Base-by-base conservation (phyloP, 2,113 vertebrate species). In the Corythaixoides concolor region DNA sequence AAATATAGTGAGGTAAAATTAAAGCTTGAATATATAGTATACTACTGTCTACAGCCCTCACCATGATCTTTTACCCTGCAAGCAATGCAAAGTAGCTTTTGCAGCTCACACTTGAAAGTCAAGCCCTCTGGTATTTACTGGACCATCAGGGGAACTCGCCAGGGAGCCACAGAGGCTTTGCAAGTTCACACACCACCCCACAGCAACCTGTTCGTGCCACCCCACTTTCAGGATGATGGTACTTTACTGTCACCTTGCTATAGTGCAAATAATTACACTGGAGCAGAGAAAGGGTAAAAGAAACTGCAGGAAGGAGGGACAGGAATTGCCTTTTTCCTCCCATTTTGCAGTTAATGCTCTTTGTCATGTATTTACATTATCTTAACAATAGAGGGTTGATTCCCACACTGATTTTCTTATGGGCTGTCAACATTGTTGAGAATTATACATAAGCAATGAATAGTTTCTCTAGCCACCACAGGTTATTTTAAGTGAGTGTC, bases 371-470 rank as follows among this genome's bases (percentile, higher is more conserved):
- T 95, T 96, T 95, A 92, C 84, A 28, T 90, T 33, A 75, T 28
- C 91, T 92, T 70, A 92, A 87, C 92, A 97, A 89, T 76, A 75
- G 83, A 24, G 27, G 12, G 15, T 37, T 66, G 39, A 86, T 90
- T 94, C 86, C 82, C 64, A 35, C 41, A 43, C 73, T 85, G 74
- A 70, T 89, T 96, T 73, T 69, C 69, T 74, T 93, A 60, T 21
- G 30, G 43, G 8, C 26, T 91, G 35, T 75, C 64, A 81, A 52
- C 35, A 35, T 10, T n/a, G 37, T 26, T 56, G 24, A 74, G 47
- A 89, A 53, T 33, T 47, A 37, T n/a, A 20, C 8, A 20, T 12
- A 72, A 86, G 28, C 33, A 59, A 33, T 23, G 20, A 73, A 39
- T 20, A 84, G 64, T 69, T 69, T 79, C 67, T 78, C 53, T 53